These are phyloP conservation scores for Channa maculata DNA, from an alignment of 2,113 vertebrate genomes.

Conservation along the genomic window DNA sequence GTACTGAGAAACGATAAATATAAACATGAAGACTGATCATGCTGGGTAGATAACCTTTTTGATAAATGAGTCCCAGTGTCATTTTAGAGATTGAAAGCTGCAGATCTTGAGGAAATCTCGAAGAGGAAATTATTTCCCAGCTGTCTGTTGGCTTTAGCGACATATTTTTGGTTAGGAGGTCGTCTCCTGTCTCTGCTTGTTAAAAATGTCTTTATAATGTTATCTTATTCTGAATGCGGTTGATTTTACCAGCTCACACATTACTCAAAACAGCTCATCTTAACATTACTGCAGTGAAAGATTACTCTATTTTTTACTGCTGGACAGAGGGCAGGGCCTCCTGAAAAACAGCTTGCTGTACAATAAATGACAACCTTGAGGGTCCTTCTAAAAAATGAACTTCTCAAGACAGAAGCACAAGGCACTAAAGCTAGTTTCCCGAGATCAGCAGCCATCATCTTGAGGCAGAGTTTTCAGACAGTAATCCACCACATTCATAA, in stretches of 20 bases:
- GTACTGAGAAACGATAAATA: slow-evolving; percentile 21
- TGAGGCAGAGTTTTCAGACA: slow-evolving; percentile 62
- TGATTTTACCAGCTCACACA: background rate
- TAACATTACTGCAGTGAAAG: slow-evolving; percentile 16
- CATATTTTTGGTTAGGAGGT: slow-evolving; percentile 42
- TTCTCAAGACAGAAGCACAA: slow-evolving; percentile 27
- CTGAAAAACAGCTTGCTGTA: slow-evolving; percentile 23
- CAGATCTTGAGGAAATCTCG: slow-evolving; percentile 65
- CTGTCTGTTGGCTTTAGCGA: slow-evolving; percentile 38
- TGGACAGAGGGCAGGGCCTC: background rate
- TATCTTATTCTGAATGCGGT: slow-evolving; percentile 17
- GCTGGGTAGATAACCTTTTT: slow-evolving; percentile 18
- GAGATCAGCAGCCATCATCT: slow-evolving; percentile 68
- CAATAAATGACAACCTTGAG: slow-evolving; percentile 51
- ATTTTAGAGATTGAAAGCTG: slow-evolving; percentile 60
- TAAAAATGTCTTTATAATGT: slow-evolving; percentile 18
- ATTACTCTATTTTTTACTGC: background rate
- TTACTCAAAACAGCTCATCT: slow-evolving; percentile 20
- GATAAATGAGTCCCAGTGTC: slow-evolving; percentile 59
- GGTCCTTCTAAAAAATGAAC: slow-evolving; percentile 34
- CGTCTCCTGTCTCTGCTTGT: background rate
- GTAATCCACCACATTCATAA: slow-evolving; percentile 52
- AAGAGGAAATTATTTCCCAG: slow-evolving; percentile 56
- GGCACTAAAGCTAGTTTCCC: slow-evolving; percentile 14
- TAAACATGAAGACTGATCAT: slow-evolving; percentile 32